Evolutionary conservation across 2,888 invertebrate species (phyloP), one percentile per base, ranked within the genome.

Genomic region (Globia sparganii): DNA sequence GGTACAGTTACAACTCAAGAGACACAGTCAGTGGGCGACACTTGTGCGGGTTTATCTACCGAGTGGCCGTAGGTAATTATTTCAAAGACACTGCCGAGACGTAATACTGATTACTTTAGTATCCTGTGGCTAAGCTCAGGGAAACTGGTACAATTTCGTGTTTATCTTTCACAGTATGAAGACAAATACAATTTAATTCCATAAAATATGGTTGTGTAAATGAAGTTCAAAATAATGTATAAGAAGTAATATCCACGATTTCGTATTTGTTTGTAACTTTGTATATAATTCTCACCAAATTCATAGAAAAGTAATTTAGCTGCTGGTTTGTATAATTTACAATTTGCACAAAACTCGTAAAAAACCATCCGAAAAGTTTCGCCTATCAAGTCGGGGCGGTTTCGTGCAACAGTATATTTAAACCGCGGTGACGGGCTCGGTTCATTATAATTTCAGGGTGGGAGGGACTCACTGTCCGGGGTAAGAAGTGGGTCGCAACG

Each of bases 401-500:
- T 75, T 69, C 66, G 75, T 75, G 68, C 72, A 84, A 71, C 77
- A 72, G 80, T 64, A 67, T 86, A 86, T 87, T 86, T 87, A 87
- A 80, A 86, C 81, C 79, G 80, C 82, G 72, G 79, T 84, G 85
- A 76, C 82, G 80, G 68, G 77, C 83, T 68, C 77, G 72, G 78
- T 85, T 87, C 83, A 88, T 89, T 87, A 88, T 88, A 87, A 86
- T 89, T 87, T 83, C 78, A 80, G 74, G 71, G 76, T 80, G 81
- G 4, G 83, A 80, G 72, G 78, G 84, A 77, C 72, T 77, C 75
- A 73, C 69, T 81, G 85, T 84, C 82, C 82, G 72, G 72, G 59
- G 79, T 76, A 68, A 83, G 81, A 90, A 89, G 76, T 90, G 83
- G 91, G 91, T 88, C 90, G 87, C 84, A 66, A 67, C 77, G 73